phyloP scores from a whole-genome alignment of 2,797 vertebrate species.

The Amniataba percoides region DNA sequence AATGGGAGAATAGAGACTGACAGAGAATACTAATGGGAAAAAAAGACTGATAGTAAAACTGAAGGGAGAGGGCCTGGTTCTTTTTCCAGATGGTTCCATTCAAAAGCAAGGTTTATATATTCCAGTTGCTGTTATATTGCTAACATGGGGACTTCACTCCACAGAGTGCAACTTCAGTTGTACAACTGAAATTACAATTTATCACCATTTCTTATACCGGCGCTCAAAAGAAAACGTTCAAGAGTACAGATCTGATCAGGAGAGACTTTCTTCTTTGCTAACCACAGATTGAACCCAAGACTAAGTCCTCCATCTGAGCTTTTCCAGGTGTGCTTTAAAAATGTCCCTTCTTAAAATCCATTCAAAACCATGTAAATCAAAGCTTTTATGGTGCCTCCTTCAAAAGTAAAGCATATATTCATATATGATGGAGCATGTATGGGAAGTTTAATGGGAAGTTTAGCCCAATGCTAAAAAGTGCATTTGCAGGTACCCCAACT shows the following conservation, averaged over 20 bases:
- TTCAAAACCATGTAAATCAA: conserved; percentile 71
- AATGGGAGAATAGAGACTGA: conserved; percentile 39
- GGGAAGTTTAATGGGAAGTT: conserved; percentile 41
- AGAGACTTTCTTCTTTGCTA: conserved; percentile 29
- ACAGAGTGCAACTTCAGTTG: conserved; percentile 56
- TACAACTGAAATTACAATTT: conserved; percentile 56
- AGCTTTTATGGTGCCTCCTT: conserved; percentile 27
- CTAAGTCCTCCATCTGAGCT: conserved; percentile 41
- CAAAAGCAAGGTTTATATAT: conserved; percentile 69
- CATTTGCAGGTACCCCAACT: not conserved
- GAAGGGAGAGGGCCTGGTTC: conserved; percentile 39
- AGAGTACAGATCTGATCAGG: conserved; percentile 35
- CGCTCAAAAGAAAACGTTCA: conserved; percentile 36
- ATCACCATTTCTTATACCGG: conserved; percentile 54
- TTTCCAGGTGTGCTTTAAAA: conserved; percentile 62
- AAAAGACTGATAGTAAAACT: conserved; percentile 37
- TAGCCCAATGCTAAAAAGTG: conserved; percentile 38
- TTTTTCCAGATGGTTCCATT: conserved; percentile 73
- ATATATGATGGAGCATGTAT: conserved; percentile 47
- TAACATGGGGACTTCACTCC: conserved; percentile 53
- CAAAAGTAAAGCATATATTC: conserved; percentile 21
- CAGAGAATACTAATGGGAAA: conserved; percentile 26
- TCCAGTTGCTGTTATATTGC: conserved; percentile 64
- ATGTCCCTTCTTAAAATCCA: conserved; percentile 57
- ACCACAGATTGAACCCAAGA: conserved; percentile 48